Conservation (phyloP, 1,140 invertebrate species). For the Hylaeus anthracinus region DNA sequence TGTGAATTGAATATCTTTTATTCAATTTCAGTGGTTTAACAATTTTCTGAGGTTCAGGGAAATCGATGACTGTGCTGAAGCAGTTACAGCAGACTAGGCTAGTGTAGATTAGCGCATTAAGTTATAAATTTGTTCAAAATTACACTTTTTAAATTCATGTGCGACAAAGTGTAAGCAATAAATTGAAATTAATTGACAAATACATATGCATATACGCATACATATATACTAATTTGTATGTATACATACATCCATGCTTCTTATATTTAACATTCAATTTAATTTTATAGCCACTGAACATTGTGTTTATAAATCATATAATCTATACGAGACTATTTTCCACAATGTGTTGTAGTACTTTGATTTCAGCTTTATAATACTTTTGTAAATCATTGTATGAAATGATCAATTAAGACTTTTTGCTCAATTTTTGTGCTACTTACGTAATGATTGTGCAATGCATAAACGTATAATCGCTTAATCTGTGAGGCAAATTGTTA, state of each 20-base stretch:
- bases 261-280: slow-evolving; percentile 11
- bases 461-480: slow-evolving; percentile 41
- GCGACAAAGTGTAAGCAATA: slow-evolving; percentile 20
- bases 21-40: slow-evolving; percentile 25
- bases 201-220: slow-evolving; percentile 11
- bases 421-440: slow-evolving; percentile 44
- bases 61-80: slow-evolving; percentile 44
- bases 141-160: slow-evolving; percentile 22
- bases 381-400: slow-evolving; percentile 21
- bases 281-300: slow-evolving; percentile 26
- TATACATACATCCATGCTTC: slow-evolving; percentile 24
- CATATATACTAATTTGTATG: slow-evolving; percentile 14
- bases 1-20: slow-evolving; percentile 29
- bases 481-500: slow-evolving; percentile 38
- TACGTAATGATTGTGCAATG: slow-evolving; percentile 50
- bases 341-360: slow-evolving; percentile 18
- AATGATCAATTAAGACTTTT: slow-evolving; percentile 14
- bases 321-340: neutral
- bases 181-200: slow-evolving; percentile 35
- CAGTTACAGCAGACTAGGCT: slow-evolving; percentile 28
- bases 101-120: slow-evolving; percentile 33
- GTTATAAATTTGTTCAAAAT: slow-evolving; percentile 30
- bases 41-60: slow-evolving; percentile 59
- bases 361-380: slow-evolving; percentile 18
- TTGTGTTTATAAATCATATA: slow-evolving; percentile 21